Evolutionary conservation across 2,888 invertebrate genomes (phyloP).

Genomic region (Euplagia quadripunctaria): DNA sequence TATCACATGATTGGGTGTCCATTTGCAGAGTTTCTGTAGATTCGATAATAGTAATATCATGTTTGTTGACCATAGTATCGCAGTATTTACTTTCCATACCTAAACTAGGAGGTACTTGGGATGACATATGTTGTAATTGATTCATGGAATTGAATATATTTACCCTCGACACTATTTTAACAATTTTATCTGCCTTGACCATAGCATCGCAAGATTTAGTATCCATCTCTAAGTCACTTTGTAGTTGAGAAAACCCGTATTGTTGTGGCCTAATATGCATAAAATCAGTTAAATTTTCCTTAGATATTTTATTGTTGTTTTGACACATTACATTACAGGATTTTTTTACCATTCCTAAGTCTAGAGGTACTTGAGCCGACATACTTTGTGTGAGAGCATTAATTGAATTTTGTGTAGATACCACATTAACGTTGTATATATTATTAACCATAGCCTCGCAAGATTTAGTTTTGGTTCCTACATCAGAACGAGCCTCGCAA

Average conservation of each 20-base stretch:
- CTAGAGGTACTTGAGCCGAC: constrained; percentile 58
- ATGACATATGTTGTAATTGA: constrained; percentile 38
- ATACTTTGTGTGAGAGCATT: constrained; percentile 17
- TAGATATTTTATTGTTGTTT: constrained; percentile 2
- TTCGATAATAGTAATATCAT: neutral
- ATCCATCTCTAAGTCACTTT: neutral
- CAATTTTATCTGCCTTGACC: constrained; percentile 9
- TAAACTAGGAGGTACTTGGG: constrained; percentile 57
- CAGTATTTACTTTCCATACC: constrained; percentile 63
- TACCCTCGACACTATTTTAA: constrained; percentile 24
- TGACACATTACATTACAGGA: constrained; percentile 57
- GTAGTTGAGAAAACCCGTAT: constrained; percentile 26
- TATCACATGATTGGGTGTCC: constrained; percentile 1
- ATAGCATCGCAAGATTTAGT: constrained; percentile 45
- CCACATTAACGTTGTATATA: constrained; percentile 41
- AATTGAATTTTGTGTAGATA: neutral
- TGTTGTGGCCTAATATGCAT: constrained; percentile 19
- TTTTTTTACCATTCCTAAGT: constrained; percentile 57
- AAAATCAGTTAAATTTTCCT: constrained; percentile 37
- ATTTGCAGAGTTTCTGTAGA: neutral
- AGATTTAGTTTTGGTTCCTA: constrained; percentile 2
- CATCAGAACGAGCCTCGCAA: constrained; percentile 48
- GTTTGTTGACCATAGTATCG: constrained; percentile 43
- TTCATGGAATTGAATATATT: constrained; percentile 36
- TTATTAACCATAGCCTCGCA: constrained; percentile 42